Conservation (phyloP, 2,888 invertebrate species). For the Hirtodrosophila histrioides region DNA sequence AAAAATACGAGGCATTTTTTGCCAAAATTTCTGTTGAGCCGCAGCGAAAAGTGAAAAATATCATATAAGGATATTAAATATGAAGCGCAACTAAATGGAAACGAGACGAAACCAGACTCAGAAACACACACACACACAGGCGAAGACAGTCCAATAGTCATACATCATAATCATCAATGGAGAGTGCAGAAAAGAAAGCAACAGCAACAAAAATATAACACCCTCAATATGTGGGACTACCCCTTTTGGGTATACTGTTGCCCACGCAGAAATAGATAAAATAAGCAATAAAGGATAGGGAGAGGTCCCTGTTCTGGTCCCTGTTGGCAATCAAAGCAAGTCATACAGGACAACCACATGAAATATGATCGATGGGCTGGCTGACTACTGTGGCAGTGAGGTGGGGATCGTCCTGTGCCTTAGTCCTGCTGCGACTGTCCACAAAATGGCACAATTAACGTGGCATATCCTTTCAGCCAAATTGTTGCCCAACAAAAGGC, state of each 20-base stretch:
- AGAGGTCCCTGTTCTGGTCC: constrained; percentile 18
- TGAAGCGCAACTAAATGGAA: constrained; percentile 55
- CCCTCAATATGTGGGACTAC: constrained; percentile 61
- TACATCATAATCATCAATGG: constrained; percentile 73
- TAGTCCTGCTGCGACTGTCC: constrained; percentile 74
- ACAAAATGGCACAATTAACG: constrained; percentile 80
- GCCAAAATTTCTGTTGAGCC: constrained; percentile 47
- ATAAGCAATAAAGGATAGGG: constrained; percentile 20
- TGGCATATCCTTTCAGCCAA: constrained; percentile 78
- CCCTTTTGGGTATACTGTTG: constrained; percentile 49
- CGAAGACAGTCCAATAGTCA: constrained; percentile 53
- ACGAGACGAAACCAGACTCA: constrained; percentile 4
- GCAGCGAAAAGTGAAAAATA: constrained; percentile 49
- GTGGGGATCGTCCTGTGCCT: constrained; percentile 13
- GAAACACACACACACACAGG: constrained; percentile 10
- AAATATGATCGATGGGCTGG: constrained; percentile 76
- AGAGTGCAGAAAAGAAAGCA: constrained; percentile 24
- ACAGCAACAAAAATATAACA: constrained; percentile 36
- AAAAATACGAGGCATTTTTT: constrained; percentile 40
- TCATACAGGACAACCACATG: constrained; percentile 60
- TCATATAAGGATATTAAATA: constrained; percentile 60
- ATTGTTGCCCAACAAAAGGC: constrained; percentile 78
- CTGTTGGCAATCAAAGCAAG: constrained; percentile 75
- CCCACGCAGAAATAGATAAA: constrained; percentile 64
- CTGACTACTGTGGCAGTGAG: constrained; percentile 50